Evolutionary conservation across 1,140 invertebrate species (phyloP).

Genomic region (Leucophenga varia): DNA sequence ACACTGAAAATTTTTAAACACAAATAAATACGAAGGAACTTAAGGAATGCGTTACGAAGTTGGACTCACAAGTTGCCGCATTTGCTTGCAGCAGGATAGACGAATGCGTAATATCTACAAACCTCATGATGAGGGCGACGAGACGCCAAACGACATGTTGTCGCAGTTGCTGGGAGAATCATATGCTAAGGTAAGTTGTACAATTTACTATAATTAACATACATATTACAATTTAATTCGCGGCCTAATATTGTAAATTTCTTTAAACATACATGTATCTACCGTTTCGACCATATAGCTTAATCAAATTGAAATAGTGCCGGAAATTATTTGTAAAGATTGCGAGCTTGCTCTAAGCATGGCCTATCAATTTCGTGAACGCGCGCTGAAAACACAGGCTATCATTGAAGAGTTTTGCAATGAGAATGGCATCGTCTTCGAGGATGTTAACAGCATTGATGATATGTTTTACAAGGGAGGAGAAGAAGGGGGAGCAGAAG

Average conservation of each 20-base stretch:
- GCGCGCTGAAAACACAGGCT: conserved; percentile 34
- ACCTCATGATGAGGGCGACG: conserved; percentile 43
- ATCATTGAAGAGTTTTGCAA: conserved; percentile 35
- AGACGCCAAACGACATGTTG: conserved; percentile 48
- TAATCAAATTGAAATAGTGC: conserved; percentile 34
- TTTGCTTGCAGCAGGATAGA: conserved; percentile 34
- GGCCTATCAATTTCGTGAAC: conserved; percentile 47
- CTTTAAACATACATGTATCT: too few species aligned
- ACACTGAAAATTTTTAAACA: too few species aligned
- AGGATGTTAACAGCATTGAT: too few species aligned
- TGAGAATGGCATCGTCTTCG: conserved; percentile 26
- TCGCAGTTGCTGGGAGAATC: conserved; percentile 35
- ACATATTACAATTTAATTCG: too few species aligned
- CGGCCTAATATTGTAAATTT: too few species aligned
- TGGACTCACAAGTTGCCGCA: conserved; percentile 37
- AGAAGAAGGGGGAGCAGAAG: too few species aligned
- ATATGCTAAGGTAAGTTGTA: conserved; percentile 36
- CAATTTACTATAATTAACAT: too few species aligned
- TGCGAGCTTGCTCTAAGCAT: conserved; percentile 48
- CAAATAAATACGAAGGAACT: too few species aligned
- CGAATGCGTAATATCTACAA: conserved; percentile 39
- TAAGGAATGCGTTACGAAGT: conserved; percentile 35
- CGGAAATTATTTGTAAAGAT: conserved; percentile 40
- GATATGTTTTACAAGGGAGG: conserved; percentile 38
- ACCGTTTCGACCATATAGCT: too few species aligned